Base-by-base conservation (phyloP, 2,797 vertebrate genomes). In the Chloroceryle amazona region DNA sequence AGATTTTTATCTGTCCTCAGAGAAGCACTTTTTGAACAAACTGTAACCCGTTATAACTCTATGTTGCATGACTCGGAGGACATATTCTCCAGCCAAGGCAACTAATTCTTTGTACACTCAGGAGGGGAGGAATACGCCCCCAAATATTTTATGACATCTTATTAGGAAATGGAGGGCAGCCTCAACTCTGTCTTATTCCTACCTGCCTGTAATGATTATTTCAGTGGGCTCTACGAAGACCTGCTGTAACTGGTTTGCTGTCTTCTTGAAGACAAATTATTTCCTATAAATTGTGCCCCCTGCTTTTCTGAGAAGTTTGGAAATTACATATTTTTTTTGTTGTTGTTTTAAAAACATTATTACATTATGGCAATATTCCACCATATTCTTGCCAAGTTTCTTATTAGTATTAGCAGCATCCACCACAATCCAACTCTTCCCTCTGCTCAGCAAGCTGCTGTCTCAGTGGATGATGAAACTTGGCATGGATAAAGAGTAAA, bases 381-480 rank as follows among this genome's bases (percentile, higher is more conserved):
- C 86, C 49, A 25, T 52, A 33, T 54, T 93, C 19, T 75, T 96
- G 92, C 94, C 91, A 96, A 93, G 47, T 80, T 81, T 96, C 84
- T 82, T 89, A 66, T 93, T 91, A 96, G 62, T 60, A n/a, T 88
- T 71, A 93, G 80, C 86, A 93, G 44, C 62, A 89, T 76, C 79
- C 78, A 57, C 70, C 35, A 66, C 68, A 89, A 35, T 72, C 70
- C 63, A 88, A 2, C 37, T 61, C 78, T 93, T 93, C 86, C 65
- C 82, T 96, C 92, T 87, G 86, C 91, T 95, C 67, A 89, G 89
- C 81, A 91, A 93, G 87, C 91, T 94, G 87, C 68, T 92, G 91
- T 96, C 93, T 82, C 86, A 87, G 81, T 78, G 70, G 79, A 95
- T 94, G 92, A 97, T 93, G 82, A 93, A 94, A 94, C 44, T 67